phyloP scores from a whole-genome alignment of 2,113 vertebrate species.

The Labrus mixtus region DNA sequence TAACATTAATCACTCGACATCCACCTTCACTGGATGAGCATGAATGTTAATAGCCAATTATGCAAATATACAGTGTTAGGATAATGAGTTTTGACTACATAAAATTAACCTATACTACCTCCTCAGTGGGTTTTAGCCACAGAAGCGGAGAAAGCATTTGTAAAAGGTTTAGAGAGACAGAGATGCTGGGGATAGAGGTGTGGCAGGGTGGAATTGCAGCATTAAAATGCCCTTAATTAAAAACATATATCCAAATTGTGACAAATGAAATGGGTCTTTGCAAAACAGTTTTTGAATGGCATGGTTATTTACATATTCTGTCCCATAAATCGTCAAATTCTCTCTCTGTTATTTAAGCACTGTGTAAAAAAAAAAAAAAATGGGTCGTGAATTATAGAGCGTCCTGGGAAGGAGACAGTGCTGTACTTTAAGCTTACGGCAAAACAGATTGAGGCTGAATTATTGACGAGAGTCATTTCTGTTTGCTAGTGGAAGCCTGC shows the following conservation, averaged over 20 bases:
- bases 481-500: slow-evolving; percentile 67
- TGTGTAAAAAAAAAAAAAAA: slow-evolving; percentile 53
- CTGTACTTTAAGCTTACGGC: slow-evolving; percentile 70
- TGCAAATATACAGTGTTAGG: slow-evolving; percentile 61
- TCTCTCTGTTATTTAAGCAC: slow-evolving; percentile 39
- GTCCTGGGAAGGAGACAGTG: slow-evolving; percentile 61
- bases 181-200: neutral
- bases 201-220: neutral
- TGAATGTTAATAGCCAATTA: slow-evolving; percentile 70
- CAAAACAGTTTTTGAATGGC: neutral
- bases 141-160: slow-evolving; percentile 23
- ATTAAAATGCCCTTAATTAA: slow-evolving; percentile 1
- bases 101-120: slow-evolving; percentile 49
- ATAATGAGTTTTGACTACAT: slow-evolving; percentile 54
- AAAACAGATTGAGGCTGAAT: slow-evolving; percentile 81
- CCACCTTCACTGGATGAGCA: slow-evolving; percentile 57
- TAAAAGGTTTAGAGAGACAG: slow-evolving; percentile 32
- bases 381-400: slow-evolving; percentile 65
- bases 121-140: slow-evolving; percentile 36
- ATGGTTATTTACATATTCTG: slow-evolving; percentile 11
- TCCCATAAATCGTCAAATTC: slow-evolving; percentile 11
- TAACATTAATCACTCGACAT: slow-evolving; percentile 66
- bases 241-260: slow-evolving; percentile 1
- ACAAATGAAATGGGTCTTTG: neutral
- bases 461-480: slow-evolving; percentile 78